Evolutionary conservation across 2,797 vertebrate genomes (phyloP).

Genomic region (Poeciliopsis paucimaculata): DNA sequence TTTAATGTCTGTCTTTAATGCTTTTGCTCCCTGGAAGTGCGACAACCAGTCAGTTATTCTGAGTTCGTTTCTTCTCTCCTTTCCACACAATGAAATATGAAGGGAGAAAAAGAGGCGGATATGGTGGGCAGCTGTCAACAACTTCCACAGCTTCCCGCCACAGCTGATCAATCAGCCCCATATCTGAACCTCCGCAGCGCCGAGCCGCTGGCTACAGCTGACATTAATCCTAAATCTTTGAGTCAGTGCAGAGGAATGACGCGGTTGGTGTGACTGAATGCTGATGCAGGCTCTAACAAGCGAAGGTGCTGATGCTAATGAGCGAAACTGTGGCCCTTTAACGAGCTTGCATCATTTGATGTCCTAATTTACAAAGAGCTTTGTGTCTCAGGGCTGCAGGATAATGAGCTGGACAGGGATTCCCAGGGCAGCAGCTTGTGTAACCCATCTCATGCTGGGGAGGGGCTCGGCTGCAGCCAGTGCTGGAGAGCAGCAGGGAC

Average conservation of each 20-base stretch:
- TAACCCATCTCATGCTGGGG: conserved; percentile 67
- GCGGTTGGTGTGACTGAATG: conserved; percentile 49
- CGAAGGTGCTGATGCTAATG: conserved; percentile 79
- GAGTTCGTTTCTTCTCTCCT: conserved; percentile 21
- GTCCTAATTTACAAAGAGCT: conserved; percentile 75
- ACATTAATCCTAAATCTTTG: conserved; percentile 76
- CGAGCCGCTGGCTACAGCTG: conserved; percentile 67
- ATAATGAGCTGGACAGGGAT: conserved; percentile 77
- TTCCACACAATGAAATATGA: conserved; percentile 58
- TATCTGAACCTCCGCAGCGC: conserved; percentile 56
- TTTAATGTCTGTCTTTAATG: conserved; percentile 21
- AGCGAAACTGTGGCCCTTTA: conserved; percentile 72
- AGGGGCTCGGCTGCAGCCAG: conserved; percentile 43
- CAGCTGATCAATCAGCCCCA: conserved; percentile 63
- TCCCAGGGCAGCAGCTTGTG: conserved; percentile 76
- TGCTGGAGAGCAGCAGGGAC: conserved; percentile 50
- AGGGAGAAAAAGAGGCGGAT: conserved; percentile 36
- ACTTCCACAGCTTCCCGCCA: conserved; percentile 64
- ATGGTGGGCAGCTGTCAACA: conserved; percentile 70
- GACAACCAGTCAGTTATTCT: conserved; percentile 54
- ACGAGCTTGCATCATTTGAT: conserved; percentile 69
- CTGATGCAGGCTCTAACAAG: conserved; percentile 67
- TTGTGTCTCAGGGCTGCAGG: conserved; percentile 71
- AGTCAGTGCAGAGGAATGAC: conserved; percentile 63
- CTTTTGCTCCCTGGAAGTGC: conserved; percentile 35